Conservation (phyloP, 30 jellyfish, hydroid and myxozoan species). For the Sanderia malayensis region DNA sequence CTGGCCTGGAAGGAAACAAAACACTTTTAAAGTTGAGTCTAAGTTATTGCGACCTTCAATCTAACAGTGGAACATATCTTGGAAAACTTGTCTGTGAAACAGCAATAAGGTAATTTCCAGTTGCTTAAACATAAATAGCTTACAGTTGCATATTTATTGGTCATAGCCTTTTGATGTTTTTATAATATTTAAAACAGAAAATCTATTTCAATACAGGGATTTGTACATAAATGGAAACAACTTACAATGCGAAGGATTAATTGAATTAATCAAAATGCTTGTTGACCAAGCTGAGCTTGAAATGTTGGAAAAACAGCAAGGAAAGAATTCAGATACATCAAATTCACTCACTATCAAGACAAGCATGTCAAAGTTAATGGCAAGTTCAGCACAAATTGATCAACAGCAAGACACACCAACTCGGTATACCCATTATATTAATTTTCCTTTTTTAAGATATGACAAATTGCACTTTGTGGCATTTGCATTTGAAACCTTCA, state of each 20-base stretch:
- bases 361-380: constrained; percentile 33
- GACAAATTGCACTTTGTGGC: too few species aligned
- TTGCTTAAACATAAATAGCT: too few species aligned
- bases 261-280: constrained; percentile 52
- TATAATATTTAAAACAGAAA: too few species aligned
- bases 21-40: constrained; percentile 52
- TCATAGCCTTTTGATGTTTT: too few species aligned
- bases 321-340: background rate
- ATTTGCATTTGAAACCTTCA: too few species aligned
- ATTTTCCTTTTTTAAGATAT: too few species aligned
- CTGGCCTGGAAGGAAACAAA: constrained; percentile 54
- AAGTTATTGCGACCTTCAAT: constrained; percentile 51
- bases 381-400: constrained; percentile 38
- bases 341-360: constrained; percentile 29
- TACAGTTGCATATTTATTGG: too few species aligned
- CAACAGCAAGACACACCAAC: too few species aligned
- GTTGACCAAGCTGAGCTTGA: constrained; percentile 77
- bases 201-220: too few species aligned
- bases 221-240: constrained; percentile 71
- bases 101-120: constrained; percentile 65
- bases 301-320: constrained; percentile 32
- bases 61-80: constrained; percentile 49
- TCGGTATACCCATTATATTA: too few species aligned
- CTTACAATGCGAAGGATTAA: constrained; percentile 81
- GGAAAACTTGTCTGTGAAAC: constrained; percentile 61